Conservation (phyloP, 1,140 invertebrate species). For the Propsilocerus akamusi region DNA sequence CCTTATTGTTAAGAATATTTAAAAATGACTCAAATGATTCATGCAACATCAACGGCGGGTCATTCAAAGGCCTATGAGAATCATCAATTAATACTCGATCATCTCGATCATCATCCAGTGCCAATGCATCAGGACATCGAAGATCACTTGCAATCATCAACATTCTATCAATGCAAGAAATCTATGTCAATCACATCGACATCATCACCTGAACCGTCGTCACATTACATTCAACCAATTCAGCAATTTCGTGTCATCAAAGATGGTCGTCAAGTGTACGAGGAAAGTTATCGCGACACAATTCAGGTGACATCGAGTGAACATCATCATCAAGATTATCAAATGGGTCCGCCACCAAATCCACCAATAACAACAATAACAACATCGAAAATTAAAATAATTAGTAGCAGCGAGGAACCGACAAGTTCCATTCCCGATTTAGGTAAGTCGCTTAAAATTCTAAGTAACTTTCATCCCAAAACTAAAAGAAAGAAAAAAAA, state of each 20-base stretch:
- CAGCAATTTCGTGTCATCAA: background rate
- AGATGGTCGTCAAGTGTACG: background rate
- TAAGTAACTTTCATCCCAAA: too few relatives aligned
- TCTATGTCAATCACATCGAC: background rate
- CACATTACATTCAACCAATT: background rate
- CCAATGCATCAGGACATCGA: background rate
- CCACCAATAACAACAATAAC: background rate
- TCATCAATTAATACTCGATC: background rate
- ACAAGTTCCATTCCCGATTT: constrained; percentile 69
- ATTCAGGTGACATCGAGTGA: background rate
- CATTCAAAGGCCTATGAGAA: background rate
- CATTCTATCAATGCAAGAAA: background rate
- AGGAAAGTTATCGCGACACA: background rate
- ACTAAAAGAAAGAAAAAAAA: background rate
- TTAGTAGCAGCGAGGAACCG: constrained; percentile 40
- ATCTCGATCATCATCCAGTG: background rate
- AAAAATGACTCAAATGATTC: too few relatives aligned
- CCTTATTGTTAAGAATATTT: too few relatives aligned
- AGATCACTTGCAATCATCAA: background rate
- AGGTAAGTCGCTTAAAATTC: constrained; percentile 54
- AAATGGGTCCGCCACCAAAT: background rate
- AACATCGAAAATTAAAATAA: background rate
- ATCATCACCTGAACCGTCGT: background rate
- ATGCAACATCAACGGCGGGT: too few relatives aligned
- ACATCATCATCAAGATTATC: background rate